Base-by-base conservation (phyloP, 2,797 vertebrate genomes). In the Babyrousa celebensis region DNA sequence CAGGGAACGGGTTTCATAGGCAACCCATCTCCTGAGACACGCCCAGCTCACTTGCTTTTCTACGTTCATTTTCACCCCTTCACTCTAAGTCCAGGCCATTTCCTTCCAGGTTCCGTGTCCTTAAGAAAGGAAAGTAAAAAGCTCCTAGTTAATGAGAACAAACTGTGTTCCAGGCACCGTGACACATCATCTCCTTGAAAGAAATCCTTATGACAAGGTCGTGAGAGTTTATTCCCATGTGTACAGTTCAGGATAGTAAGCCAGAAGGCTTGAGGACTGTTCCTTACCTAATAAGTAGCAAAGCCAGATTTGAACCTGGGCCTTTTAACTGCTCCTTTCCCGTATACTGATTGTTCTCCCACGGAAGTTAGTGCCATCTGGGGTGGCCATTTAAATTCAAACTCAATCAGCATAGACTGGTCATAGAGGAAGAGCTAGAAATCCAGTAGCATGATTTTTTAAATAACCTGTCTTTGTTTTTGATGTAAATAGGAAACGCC, bases 401-500 rank as follows among this genome's bases (percentile, higher is more conserved):
- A 85, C 21, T 36, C 36, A 36, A 98, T 98, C 98, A 96, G 98
- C 88, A 0, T 98, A 98, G 98, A 97, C 98, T 98, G 98, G 98
- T 98, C 98, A 77, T 97, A 98, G 98, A 98, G 96, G 97, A 98
- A 98, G 98, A 98, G 96, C 98, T 98, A 99, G 98, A 97, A 97
- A 98, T 98, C 97, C 98, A 98, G 98, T 98, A 99, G 99, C 99
- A 99, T 99, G 98, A 98, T 98, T 99, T 48, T 99, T 99, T 99
- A 98, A 98, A 97, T 98, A 98, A 98, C 98, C 97, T 94, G 98
- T 99, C 96, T 97, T 98, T 98, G 98, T 99, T 99, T 99, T 98
- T 98, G 98, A 98, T 98, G 98, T 99, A 98, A 98, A 97, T 98
- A 98, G 97, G 98, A 98, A 98, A 98, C 0, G 91, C 98, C 98